Conservation (phyloP, 2,797 vertebrate species). For the Microctenopoma lineatum region DNA sequence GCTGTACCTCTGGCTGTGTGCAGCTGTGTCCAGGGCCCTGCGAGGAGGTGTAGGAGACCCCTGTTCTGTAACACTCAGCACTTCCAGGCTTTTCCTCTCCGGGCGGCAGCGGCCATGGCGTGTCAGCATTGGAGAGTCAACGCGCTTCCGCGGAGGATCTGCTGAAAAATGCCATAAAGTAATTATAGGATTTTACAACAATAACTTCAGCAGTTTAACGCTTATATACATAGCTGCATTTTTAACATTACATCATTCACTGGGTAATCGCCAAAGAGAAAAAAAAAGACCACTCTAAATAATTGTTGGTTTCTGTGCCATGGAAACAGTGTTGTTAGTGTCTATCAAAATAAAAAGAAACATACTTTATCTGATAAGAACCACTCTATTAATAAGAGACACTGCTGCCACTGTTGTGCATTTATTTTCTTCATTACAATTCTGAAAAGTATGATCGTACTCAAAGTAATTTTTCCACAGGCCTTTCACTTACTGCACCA, state of each 20-base stretch:
- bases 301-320: neutral
- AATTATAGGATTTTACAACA: constrained; percentile 1
- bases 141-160: constrained; percentile 92
- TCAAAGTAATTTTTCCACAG: constrained; percentile 36
- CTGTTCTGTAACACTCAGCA: constrained; percentile 92
- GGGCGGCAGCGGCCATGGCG: constrained; percentile 91
- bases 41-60: constrained; percentile 92
- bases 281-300: neutral
- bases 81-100: constrained; percentile 93
- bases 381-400: neutral
- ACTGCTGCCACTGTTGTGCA: constrained; percentile 17
- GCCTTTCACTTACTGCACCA: constrained; percentile 45
- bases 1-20: constrained; percentile 83
- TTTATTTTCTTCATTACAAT: constrained; percentile 33
- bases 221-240: neutral
- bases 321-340: neutral
- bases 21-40: constrained; percentile 87
- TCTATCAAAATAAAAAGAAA: neutral
- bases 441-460: constrained; percentile 21
- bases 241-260: neutral
- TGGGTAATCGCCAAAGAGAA: neutral
- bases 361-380: neutral
- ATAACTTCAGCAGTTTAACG: neutral
- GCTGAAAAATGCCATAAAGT: constrained; percentile 30
- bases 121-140: constrained; percentile 94